Base-by-base conservation (phyloP, 2,888 invertebrate species). In the Papilio gigon region DNA sequence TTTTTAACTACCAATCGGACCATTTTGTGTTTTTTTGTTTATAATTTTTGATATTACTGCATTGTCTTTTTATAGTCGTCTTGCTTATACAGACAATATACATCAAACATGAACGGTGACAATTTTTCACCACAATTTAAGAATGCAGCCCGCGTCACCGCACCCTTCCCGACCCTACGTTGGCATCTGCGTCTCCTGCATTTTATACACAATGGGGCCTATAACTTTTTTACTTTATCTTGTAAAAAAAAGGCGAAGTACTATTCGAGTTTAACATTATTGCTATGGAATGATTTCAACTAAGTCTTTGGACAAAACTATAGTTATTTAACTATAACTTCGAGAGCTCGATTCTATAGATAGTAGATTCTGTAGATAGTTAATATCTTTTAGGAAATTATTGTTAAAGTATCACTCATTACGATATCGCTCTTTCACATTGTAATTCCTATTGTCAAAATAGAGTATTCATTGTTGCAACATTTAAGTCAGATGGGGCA, bases 71-170 rank as follows among this genome's bases (percentile, higher is more conserved):
- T 37, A 59, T 35, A 37, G n/a, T 59, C 33, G 37, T 37, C 22
- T 14, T 11, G n/a, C 37, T 37, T 12, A n/a, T 37, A 25, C 20
- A 61, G n/a, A 17, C 42, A 40, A 9, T 27, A 44, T 63, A 22
- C 27, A 37, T 50, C 1, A 25, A 35, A 17, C 50, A 35, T 30
- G 30, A 47, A 27, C n/a, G 27, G 25, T 64, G 73, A 72, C 74
- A 77, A 81, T 85, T 88, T 88, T 88, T 88, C 83, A 83, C 80
- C 69, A 75, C 78, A 75, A 80, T 81, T 87, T 85, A 82, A 79
- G 76, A 82, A 90, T 89, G 82, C 90, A 79, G 79, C 73, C 73
- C 86, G 81, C 88, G 90, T 84, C 64, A 61, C 64, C 70, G 72
- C 75, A 74, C 76, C 79, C 82, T 77, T 75, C 75, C 74, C 82